These are phyloP conservation scores for Lysiphlebus fabarum DNA, from an alignment of 1,140 invertebrate species.

Conservation along the genomic window DNA sequence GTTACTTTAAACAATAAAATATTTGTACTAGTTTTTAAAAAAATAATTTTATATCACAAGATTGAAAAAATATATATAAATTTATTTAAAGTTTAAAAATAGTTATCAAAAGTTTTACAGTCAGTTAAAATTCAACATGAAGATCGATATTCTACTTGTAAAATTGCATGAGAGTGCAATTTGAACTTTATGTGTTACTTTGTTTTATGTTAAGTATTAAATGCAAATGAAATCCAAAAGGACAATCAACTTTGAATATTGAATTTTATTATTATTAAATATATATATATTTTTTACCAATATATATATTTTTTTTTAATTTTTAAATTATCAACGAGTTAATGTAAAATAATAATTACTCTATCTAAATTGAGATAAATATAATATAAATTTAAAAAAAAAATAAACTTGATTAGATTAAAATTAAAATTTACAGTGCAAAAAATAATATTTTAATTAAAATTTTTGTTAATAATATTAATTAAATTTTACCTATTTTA, in stretches of 20 bases:
- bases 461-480: too few relatives aligned
- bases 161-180: slow-evolving; percentile 20
- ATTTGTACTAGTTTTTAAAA: not conserved
- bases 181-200: slow-evolving; percentile 13
- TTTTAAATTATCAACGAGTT: too few relatives aligned
- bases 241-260: not conserved
- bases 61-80: slow-evolving; percentile 5
- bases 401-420: too few relatives aligned
- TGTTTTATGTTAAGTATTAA: slow-evolving; percentile 10
- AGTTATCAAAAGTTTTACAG: slow-evolving; percentile 16
- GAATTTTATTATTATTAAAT: not conserved
- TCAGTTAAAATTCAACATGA: slow-evolving; percentile 5
- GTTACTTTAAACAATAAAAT: too few relatives aligned
- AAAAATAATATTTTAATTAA: not conserved
- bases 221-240: slow-evolving; percentile 2
- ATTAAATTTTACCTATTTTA: too few relatives aligned
- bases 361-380: too few relatives aligned
- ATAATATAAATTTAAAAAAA: too few relatives aligned
- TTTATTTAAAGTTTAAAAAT: slow-evolving; percentile 20
- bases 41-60: not conserved
- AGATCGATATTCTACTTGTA: slow-evolving; percentile 25
- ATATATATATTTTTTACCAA: not conserved
- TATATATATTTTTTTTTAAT: too few relatives aligned
- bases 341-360: too few relatives aligned
- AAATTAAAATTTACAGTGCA: too few relatives aligned